These are phyloP conservation scores for Acronicta aceris DNA, from an alignment of 2,888 invertebrate genomes.

Conservation along the genomic window DNA sequence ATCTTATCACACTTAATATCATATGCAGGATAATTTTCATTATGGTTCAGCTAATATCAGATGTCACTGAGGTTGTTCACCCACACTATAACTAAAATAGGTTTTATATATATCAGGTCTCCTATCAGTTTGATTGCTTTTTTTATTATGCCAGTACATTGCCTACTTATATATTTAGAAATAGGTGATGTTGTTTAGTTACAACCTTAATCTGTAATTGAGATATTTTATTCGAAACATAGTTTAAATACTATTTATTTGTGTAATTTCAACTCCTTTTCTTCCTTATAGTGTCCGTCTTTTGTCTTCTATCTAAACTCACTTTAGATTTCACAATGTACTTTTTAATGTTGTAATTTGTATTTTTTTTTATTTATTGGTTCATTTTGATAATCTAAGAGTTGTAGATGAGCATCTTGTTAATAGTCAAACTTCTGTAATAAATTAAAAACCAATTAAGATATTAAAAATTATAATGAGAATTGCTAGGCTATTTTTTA, in stretches of 20 bases:
- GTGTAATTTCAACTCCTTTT: too few relatives aligned
- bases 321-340: too few relatives aligned
- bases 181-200: constrained; percentile 18
- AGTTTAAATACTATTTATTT: background rate
- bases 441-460: too few relatives aligned
- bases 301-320: too few relatives aligned
- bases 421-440: too few relatives aligned
- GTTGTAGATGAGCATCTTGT: too few relatives aligned
- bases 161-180: constrained; percentile 14
- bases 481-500: too few relatives aligned
- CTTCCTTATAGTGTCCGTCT: too few relatives aligned
- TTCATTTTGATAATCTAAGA: too few relatives aligned
- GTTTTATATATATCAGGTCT: constrained; percentile 41
- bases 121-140: constrained; percentile 47
- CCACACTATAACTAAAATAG: constrained; percentile 59
- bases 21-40: background rate
- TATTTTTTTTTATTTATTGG: too few relatives aligned
- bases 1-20: background rate
- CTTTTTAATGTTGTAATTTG: too few relatives aligned
- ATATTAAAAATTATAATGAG: too few relatives aligned
- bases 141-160: constrained; percentile 20
- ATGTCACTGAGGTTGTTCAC: constrained; percentile 66
- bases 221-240: background rate
- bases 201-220: background rate
- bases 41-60: constrained; percentile 50